Base-by-base conservation (phyloP, 2,888 invertebrate species). In the Atrina japonica region DNA sequence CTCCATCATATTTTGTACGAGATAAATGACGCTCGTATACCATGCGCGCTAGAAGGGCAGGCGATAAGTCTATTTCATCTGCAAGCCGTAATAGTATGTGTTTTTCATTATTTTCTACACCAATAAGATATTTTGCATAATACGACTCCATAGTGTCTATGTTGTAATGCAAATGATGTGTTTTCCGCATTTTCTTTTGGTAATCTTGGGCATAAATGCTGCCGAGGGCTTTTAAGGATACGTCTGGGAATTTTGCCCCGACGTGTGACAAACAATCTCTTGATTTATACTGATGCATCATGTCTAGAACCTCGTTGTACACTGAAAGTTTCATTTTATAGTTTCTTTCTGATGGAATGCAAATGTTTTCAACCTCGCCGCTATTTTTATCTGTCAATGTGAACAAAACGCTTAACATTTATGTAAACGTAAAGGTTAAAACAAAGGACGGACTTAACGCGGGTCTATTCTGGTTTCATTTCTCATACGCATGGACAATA, bases 31-130 rank as follows among this genome's bases (percentile, higher is more conserved):
- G 91, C 79, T 93, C 93, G 30, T 94, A 85, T 60, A 94, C 91
- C 53, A 93, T 89, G 81, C 93, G 92, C 0, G 94, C 93, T 50
- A 94, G 86, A 68, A 94, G 88, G 29, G 93, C 92, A 5, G 94
- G 94, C 9, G 93, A 91, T 49, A 93, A 88, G 53, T 92, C 92
- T 70, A 91, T 87, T 73, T 92, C 50, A 30, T 67, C 55, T 25
- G 71, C 60, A 25, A 72, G 21, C 14, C 25, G 69, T 16, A 68
- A 40, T 14, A 77, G 21, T 16, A 75, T 59, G 35, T 77, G 73
- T 29, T 67, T 66, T 40, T 77, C 61, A 43, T 67, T 58, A 30
- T 56, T 70, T 9, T 58, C 30, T 5, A 69, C 58, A 18, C 61
- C 66, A 18, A 21, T 49, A 14, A 30, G 27, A 45, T 70, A 77